Base-by-base conservation (phyloP, 2,888 invertebrate species). In the Mythimna loreyi region DNA sequence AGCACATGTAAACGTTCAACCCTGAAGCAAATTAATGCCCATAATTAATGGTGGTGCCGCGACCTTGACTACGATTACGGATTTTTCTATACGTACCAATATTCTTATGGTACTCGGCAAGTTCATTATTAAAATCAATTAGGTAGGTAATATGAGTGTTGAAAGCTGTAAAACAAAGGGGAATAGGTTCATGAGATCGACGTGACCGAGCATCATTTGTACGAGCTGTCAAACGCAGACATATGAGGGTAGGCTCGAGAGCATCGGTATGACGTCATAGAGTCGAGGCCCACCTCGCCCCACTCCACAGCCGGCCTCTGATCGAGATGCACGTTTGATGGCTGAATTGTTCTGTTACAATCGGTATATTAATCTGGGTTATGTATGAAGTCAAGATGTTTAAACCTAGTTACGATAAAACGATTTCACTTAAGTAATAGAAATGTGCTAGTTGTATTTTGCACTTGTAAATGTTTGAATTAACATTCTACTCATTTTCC, bases 141-240 rank as follows among this genome's bases (percentile, higher is more conserved):
- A 45, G 23, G 57, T 60, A 50, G 57, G 66, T 59, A 82, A 72
- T 81, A 77, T 67, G 55, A 69, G 21, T 33, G 72, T 65, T 75
- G 73, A 81, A 78, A 81, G 59, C 75, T 69, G 71, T 76, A 74
- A 87, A 85, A 86, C 82, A 86, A 85, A 82, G 78, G 77, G 55
- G 76, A 75, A 78, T 78, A 74, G 81, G 84, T 69, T 80, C 67
- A 72, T 61, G 81, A 79, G 84, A 82, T 83, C 71, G 76, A 78
- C 78, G 75, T 80, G 84, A 81, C 78, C 66, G 79, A 80, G 81
- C 80, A 85, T 86, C 83, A 84, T 86, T 87, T 85, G 86, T 87
- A 82, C 69, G 79, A 80, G 75, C 86, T 89, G 89, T 87, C 89
- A 86, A 85, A 76, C 64, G 68, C 88, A 89, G 83, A 80, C 80